These are phyloP conservation scores for Toxostoma redivivum DNA, from an alignment of 2,113 vertebrate species.

Conservation along the genomic window DNA sequence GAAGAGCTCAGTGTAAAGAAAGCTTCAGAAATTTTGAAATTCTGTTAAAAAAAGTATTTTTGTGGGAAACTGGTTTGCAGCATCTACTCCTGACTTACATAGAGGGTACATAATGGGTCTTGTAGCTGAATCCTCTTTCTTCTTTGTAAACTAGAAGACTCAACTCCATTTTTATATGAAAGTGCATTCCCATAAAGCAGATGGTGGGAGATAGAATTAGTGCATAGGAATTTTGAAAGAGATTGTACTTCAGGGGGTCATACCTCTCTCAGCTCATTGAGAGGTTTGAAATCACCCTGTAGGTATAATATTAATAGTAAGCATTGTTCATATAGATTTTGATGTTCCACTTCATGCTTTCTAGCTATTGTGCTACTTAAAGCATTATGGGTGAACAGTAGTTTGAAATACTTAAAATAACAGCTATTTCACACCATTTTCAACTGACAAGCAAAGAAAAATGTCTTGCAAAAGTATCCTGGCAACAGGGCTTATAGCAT, in stretches of 20 bases:
- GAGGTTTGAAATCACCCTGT: background rate
- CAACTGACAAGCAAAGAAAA: constrained; percentile 43
- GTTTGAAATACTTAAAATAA: constrained; percentile 54
- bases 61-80: background rate
- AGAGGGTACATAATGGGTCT: background rate
- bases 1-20: background rate
- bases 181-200: background rate
- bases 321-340: constrained; percentile 42
- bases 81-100: background rate
- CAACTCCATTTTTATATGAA: background rate
- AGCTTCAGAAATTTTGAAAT: background rate
- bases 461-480: constrained; percentile 59
- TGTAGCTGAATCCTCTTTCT: background rate
- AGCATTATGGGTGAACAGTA: constrained; percentile 16
- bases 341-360: constrained; percentile 16
- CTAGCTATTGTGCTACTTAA: constrained; percentile 25
- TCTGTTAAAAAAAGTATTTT: background rate
- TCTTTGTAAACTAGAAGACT: background rate
- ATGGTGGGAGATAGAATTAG: background rate
- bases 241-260: background rate
- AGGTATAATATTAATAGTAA: constrained; percentile 46
- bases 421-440: constrained; percentile 59
- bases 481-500: constrained; percentile 44
- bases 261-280: background rate
- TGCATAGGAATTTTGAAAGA: background rate